These are phyloP conservation scores for Cerastis rubricosa DNA, from an alignment of 2,888 invertebrate species.

Conservation along the genomic window DNA sequence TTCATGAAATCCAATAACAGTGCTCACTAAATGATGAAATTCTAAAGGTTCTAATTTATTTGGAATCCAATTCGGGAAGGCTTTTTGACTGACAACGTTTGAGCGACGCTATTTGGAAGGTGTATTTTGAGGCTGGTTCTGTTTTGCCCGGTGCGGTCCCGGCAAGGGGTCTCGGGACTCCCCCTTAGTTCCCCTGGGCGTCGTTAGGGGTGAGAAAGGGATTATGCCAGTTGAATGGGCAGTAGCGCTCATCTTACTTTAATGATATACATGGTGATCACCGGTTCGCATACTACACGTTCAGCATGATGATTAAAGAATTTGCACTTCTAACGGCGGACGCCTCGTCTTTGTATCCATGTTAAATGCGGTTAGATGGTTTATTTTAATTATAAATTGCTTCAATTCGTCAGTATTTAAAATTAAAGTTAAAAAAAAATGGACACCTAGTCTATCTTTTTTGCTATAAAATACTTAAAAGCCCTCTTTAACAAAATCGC, in stretches of 20 bases:
- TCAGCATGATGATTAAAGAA: conserved; percentile 18
- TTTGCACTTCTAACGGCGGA: background rate
- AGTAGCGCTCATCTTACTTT: conserved; percentile 49
- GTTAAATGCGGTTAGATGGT: background rate
- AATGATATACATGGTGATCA: conserved; percentile 50
- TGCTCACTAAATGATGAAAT: conserved; percentile 77
- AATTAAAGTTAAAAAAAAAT: background rate
- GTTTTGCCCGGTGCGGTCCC: conserved; percentile 35
- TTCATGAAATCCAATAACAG: conserved; percentile 80
- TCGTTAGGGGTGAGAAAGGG: conserved; percentile 64
- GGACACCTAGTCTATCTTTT: background rate
- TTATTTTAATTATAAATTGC: background rate
- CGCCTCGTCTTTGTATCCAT: background rate
- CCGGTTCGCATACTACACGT: conserved; percentile 20
- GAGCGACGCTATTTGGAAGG: conserved; percentile 54
- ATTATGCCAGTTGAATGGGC: conserved; percentile 55
- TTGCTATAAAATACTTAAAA: too few species aligned
- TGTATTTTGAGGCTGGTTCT: conserved; percentile 39
- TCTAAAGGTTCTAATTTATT: conserved; percentile 78
- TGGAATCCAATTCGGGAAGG: conserved; percentile 72
- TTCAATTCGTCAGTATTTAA: background rate
- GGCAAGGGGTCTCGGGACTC: conserved; percentile 13
- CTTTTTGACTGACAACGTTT: conserved; percentile 58
- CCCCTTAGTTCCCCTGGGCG: conserved; percentile 49
- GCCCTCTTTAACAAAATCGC: too few species aligned